phyloP scores from a whole-genome alignment of 2,888 invertebrate species.

The Stegana nigrithorax region DNA sequence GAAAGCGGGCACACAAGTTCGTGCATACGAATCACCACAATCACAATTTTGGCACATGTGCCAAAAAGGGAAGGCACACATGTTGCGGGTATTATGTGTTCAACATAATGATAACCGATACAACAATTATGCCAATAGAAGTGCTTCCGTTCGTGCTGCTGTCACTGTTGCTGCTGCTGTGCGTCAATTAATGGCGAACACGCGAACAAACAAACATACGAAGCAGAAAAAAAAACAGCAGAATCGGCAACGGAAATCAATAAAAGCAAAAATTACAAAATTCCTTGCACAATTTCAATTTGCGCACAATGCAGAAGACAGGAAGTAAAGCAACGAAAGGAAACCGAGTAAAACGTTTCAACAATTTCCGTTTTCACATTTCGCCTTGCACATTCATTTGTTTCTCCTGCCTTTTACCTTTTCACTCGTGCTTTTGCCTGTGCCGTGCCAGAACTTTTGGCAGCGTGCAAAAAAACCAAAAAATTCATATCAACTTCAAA shows the following conservation, averaged over 20 bases:
- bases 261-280: constrained; percentile 52
- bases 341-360: constrained; percentile 16
- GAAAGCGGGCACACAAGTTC: too few species aligned
- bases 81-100: too few species aligned
- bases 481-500: not conserved
- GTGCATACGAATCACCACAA: too few species aligned
- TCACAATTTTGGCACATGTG: too few species aligned
- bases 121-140: not conserved
- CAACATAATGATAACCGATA: not conserved
- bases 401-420: constrained; percentile 1
- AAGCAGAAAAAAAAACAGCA: not conserved
- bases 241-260: constrained; percentile 49
- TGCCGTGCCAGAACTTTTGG: not conserved
- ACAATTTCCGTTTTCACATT: constrained; percentile 18
- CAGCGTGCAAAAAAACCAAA: not conserved
- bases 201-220: too few species aligned
- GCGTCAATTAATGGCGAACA: too few species aligned
- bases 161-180: too few species aligned
- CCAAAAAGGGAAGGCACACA: too few species aligned
- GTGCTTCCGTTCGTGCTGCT: too few species aligned
- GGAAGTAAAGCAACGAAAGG: not conserved
- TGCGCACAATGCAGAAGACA: constrained; percentile 30
- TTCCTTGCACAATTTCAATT: constrained; percentile 58
- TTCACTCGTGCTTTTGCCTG: not conserved
- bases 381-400: not conserved